Evolutionary conservation across 92 coral and sea anemone species (phyloP).

Genomic region (Paramuricea clavata): DNA sequence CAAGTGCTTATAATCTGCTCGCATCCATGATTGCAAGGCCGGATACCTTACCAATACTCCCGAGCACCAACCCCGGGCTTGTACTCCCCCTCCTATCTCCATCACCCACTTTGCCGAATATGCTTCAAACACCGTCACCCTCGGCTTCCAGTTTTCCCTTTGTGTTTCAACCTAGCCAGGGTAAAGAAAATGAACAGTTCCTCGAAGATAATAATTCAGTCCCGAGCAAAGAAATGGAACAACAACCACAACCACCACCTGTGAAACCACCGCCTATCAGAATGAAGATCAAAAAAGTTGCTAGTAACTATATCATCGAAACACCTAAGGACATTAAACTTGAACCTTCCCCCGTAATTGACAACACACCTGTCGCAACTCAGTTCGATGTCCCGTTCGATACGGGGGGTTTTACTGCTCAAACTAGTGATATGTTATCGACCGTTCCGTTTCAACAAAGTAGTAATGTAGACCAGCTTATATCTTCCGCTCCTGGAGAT

Average conservation of each 20-base stretch:
- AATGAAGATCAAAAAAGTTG: constrained; percentile 79
- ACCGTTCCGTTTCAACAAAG: neutral
- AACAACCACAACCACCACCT: constrained; percentile 79
- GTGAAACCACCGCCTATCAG: constrained; percentile 72
- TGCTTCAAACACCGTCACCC: constrained; percentile 85
- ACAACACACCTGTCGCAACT: constrained; percentile 3
- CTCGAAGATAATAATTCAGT: constrained; percentile 40
- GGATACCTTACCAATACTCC: constrained; percentile 74
- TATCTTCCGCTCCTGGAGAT: neutral
- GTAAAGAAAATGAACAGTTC: constrained; percentile 62
- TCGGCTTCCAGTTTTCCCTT: constrained; percentile 75
- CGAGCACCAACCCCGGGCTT: constrained; percentile 61
- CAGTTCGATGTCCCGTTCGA: neutral
- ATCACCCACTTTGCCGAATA: constrained; percentile 82
- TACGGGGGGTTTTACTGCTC: constrained; percentile 4
- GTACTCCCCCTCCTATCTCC: constrained; percentile 84
- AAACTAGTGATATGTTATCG: neutral
- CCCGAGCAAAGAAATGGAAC: constrained; percentile 67
- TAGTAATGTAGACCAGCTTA: neutral
- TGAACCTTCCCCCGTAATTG: constrained; percentile 71
- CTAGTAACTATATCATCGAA: constrained; percentile 91
- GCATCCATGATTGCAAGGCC: constrained; percentile 83
- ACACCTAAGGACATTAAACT: constrained; percentile 51
- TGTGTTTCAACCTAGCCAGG: constrained; percentile 35
- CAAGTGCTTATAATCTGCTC: constrained; percentile 78